phyloP scores from a whole-genome alignment of 2,113 vertebrate species.

The Pipra filicauda region DNA sequence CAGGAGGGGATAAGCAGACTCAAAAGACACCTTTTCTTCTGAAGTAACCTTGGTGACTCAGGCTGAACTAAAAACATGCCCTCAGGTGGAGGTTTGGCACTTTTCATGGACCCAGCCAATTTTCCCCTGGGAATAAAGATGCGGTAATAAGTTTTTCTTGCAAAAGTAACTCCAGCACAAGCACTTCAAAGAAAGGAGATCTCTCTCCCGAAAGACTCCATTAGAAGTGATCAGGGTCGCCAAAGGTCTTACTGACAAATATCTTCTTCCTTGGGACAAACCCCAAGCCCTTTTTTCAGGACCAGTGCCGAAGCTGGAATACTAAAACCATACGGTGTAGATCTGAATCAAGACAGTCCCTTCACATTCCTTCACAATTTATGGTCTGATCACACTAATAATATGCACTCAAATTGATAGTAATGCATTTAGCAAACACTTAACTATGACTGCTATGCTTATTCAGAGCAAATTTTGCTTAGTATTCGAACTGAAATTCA shows the following conservation, averaged over 20 bases:
- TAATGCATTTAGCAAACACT: not conserved
- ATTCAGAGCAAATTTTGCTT: not conserved
- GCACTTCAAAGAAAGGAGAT: not conserved
- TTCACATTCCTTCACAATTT: not conserved
- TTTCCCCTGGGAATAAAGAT: not conserved
- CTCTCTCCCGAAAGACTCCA: not conserved
- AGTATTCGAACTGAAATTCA: not conserved
- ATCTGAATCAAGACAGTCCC: not conserved
- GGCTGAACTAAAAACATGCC: not conserved
- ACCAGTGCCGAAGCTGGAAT: not conserved
- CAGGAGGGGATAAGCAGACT: not conserved
- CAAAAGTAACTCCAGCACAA: not conserved
- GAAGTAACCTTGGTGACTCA: not conserved
- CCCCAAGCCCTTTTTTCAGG: not conserved
- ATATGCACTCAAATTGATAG: not conserved
- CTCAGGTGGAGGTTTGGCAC: not conserved
- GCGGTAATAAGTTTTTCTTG: not conserved
- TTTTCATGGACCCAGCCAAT: not conserved
- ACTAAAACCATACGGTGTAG: fast-evolving
- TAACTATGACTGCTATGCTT: not conserved
- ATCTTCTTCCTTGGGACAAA: not conserved
- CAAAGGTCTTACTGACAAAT: not conserved
- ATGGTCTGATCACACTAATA: not conserved
- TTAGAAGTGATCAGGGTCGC: not conserved
- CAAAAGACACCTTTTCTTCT: not conserved